These are phyloP conservation scores for Pissodes strobi DNA, from an alignment of 1,140 invertebrate genomes.

Conservation along the genomic window DNA sequence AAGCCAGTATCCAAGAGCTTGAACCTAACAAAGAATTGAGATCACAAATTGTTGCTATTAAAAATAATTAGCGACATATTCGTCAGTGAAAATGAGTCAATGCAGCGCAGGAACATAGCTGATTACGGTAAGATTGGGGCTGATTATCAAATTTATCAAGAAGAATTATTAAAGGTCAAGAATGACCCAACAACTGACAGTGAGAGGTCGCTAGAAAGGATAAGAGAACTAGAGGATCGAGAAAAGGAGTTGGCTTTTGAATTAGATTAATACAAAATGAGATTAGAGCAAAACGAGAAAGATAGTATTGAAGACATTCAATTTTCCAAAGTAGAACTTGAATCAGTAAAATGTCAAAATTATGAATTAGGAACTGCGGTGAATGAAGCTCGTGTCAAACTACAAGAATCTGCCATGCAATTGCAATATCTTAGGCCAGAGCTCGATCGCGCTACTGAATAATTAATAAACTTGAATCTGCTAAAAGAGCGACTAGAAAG, in stretches of 20 bases:
- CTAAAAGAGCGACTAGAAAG: not conserved
- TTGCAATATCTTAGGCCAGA: not conserved
- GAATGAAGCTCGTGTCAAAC: too few relatives aligned
- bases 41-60: conserved; percentile 55
- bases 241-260: conserved; percentile 60
- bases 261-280: conserved; percentile 58
- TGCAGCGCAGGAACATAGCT: conserved; percentile 58
- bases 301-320: conserved; percentile 18
- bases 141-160: conserved; percentile 65
- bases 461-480: not conserved
- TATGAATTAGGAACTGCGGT: not conserved
- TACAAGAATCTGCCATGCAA: not conserved
- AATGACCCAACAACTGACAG: conserved; percentile 56
- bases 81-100: conserved; percentile 60
- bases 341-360: not conserved
- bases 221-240: conserved; percentile 56
- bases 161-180: conserved; percentile 60
- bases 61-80: conserved; percentile 59
- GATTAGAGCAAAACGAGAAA: conserved; percentile 52
- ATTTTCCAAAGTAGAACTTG: not conserved
- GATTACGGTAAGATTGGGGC: conserved; percentile 65
- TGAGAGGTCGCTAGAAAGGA: conserved; percentile 60
- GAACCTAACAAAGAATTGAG: conserved; percentile 50
- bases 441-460: not conserved
- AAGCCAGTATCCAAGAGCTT: conserved; percentile 34